Percentiles rank a stretch among this genome's conserved stretches.
Evolutionary conservation across 2,888 invertebrate species (phyloP).

Genomic region (Coecobrya sp.): DNA sequence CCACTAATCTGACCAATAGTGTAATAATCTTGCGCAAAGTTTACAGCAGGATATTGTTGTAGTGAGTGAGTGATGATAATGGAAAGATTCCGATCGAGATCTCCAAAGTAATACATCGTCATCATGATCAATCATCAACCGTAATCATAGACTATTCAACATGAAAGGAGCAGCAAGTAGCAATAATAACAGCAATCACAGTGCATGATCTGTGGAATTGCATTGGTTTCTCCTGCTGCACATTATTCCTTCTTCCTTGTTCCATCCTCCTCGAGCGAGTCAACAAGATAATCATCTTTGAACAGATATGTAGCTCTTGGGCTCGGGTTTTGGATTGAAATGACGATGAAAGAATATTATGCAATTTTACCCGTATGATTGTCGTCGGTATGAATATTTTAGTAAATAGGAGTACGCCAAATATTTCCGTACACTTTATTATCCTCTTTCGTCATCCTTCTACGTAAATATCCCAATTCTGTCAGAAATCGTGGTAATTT

Average conservation of each 20-base stretch:
- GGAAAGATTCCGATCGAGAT: conserved; percentile 13
- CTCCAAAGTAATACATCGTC: not conserved
- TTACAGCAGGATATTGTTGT: not conserved
- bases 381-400: conserved; percentile 3
- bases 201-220: conserved; percentile 18
- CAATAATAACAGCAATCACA: conserved; percentile 17
- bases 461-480: conserved; percentile 3
- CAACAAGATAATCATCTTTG: conserved; percentile 33
- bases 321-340: not conserved
- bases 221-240: not conserved
- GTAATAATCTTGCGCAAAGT: not conserved
- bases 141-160: conserved; percentile 12
- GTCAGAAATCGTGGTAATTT: conserved; percentile 65
- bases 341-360: not conserved
- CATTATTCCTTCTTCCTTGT: conserved; percentile 1
- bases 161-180: conserved; percentile 5
- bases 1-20: not conserved
- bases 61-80: conserved; percentile 35
- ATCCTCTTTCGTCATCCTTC: conserved; percentile 16
- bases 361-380: not conserved
- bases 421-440: conserved; percentile 48
- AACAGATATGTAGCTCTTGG: conserved; percentile 1
- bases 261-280: conserved; percentile 28
- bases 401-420: not conserved
- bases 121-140: not conserved